These are phyloP conservation scores for Deilephila elpenor DNA, from an alignment of 2,888 invertebrate species.

Conservation along the genomic window DNA sequence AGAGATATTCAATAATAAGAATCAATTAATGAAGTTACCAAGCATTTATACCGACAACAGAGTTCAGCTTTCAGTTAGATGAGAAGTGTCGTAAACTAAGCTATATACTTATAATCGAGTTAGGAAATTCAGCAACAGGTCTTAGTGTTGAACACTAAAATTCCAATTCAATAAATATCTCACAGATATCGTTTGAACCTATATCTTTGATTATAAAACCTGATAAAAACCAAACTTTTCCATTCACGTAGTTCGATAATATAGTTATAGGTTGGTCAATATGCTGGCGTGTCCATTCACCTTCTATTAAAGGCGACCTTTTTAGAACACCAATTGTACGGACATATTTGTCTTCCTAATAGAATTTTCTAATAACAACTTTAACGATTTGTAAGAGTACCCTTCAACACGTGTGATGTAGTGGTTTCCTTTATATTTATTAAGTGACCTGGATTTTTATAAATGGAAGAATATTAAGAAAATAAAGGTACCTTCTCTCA, in stretches of 20 bases:
- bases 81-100: too few species aligned
- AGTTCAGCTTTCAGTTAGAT: background rate
- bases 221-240: background rate
- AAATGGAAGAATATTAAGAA: too few species aligned
- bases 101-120: background rate
- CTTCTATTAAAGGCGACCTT: constrained; percentile 5
- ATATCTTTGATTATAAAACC: background rate
- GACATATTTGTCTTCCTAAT: background rate
- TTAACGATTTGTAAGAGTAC: background rate
- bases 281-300: background rate
- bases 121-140: background rate
- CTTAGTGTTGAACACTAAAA: too few species aligned
- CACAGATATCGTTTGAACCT: background rate
- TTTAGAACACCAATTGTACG: constrained; percentile 14
- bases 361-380: background rate
- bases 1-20: background rate
- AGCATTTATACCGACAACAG: background rate
- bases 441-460: too few species aligned
- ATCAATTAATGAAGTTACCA: background rate
- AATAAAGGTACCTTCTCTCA: too few species aligned
- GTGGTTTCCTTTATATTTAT: too few species aligned
- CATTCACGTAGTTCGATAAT: background rate
- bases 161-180: background rate
- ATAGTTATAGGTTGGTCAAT: background rate
- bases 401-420: background rate